Evolutionary conservation across 2,888 invertebrate genomes (phyloP).

Genomic region (Oligia latruncula): DNA sequence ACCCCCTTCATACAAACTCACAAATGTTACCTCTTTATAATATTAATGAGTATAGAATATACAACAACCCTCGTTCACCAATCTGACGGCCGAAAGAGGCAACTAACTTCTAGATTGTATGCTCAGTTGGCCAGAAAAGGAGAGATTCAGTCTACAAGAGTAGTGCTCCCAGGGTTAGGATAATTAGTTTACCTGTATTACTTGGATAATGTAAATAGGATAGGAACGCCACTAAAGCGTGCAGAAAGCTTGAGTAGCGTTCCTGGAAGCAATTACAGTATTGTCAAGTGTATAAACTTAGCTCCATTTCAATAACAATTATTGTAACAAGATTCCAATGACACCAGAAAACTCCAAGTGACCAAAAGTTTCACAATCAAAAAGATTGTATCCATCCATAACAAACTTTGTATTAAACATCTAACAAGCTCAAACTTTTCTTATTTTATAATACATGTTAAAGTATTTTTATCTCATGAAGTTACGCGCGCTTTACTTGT

Average conservation of each 20-base stretch:
- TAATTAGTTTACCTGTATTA: neutral
- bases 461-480: too few relatives aligned
- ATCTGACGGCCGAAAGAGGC: neutral
- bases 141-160: neutral
- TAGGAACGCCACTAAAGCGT: neutral
- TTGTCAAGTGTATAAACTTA: neutral
- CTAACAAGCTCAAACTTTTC: constrained; percentile 17
- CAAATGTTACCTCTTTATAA: neutral
- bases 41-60: neutral
- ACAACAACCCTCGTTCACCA: neutral
- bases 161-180: neutral
- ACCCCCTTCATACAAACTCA: neutral
- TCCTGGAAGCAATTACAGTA: neutral
- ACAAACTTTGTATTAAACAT: constrained; percentile 3
- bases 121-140: neutral
- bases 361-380: constrained; percentile 12
- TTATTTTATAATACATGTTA: neutral
- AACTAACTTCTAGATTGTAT: neutral
- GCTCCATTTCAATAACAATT: neutral
- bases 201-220: neutral
- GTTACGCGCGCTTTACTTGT: too few relatives aligned
- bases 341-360: neutral
- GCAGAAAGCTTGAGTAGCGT: neutral
- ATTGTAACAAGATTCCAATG: neutral
- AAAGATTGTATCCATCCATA: neutral